A percentile compares a stretch with the other conserved stretches of the same genome.
phyloP scores from a whole-genome alignment of 2,797 vertebrate species.

The Darevskia nairensis region DNA sequence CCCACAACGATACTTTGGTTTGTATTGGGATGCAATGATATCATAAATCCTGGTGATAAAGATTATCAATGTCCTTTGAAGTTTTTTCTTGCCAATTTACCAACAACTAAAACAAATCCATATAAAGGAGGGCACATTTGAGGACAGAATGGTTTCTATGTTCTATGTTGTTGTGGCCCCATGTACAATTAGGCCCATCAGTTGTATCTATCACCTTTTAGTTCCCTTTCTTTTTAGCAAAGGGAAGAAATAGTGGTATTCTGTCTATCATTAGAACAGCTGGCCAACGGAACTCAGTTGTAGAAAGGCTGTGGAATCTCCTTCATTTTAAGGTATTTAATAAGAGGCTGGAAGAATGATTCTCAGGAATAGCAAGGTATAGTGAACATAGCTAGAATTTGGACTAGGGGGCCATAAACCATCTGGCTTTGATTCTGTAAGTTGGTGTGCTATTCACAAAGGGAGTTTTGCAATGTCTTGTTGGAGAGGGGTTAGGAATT shows the following conservation, averaged over 20 bases:
- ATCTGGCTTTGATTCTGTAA: not conserved
- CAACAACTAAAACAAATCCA: not conserved
- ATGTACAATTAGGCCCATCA: not conserved
- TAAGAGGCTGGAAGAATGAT: not conserved
- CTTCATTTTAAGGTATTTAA: not conserved
- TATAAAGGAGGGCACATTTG: not conserved
- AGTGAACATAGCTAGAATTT: conserved; percentile 15
- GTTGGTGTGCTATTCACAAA: conserved; percentile 13
- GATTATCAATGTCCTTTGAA: not conserved
- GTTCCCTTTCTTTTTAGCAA: conserved; percentile 5
- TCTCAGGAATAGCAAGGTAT: not conserved
- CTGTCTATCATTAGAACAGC: conserved; percentile 19
- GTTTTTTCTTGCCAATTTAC: not conserved
- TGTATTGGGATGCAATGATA: not conserved
- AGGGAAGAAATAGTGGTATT: conserved; percentile 8
- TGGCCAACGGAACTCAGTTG: not conserved
- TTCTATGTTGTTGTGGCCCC: not conserved
- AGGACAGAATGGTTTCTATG: too few species aligned
- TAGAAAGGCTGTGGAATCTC: not conserved
- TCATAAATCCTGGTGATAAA: not conserved
- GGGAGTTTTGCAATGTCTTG: conserved; percentile 4
- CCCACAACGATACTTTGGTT: not conserved
- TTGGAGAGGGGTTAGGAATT: not conserved
- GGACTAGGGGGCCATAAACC: not conserved
- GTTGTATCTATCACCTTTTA: not conserved